These are phyloP conservation scores for Vollenhovia emeryi DNA, from an alignment of 1,140 invertebrate genomes.

Conservation along the genomic window DNA sequence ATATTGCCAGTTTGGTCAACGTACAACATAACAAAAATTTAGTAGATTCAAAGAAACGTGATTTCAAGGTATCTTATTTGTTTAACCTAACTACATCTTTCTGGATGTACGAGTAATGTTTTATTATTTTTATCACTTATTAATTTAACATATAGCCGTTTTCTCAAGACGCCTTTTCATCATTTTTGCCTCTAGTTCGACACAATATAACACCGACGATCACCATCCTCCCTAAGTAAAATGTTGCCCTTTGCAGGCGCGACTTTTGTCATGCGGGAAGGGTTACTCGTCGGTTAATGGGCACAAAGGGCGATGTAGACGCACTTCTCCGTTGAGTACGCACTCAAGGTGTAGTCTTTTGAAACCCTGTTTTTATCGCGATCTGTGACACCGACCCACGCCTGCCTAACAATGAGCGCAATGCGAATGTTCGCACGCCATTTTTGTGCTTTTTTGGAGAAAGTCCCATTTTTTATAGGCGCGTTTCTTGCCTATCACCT, in stretches of 20 bases:
- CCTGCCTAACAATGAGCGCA: neutral
- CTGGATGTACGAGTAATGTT: too few species aligned
- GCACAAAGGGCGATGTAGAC: constrained; percentile 33
- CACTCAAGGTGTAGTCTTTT: constrained; percentile 41
- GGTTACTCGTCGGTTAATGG: constrained; percentile 39
- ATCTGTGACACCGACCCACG: constrained; percentile 19
- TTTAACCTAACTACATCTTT: too few species aligned
- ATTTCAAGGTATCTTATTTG: too few species aligned
- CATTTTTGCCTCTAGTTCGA: neutral
- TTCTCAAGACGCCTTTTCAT: neutral
- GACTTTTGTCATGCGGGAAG: constrained; percentile 31
- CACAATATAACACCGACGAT: neutral
- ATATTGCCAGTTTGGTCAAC: too few species aligned
- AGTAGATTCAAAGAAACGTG: too few species aligned
- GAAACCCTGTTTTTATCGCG: constrained; percentile 56
- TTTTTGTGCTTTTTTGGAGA: neutral
- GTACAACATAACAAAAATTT: too few species aligned
- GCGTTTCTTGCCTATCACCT: neutral
- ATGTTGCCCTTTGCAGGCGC: constrained; percentile 36
- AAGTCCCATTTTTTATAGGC: neutral
- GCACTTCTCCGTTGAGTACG: constrained; percentile 29
- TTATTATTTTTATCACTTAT: neutral
- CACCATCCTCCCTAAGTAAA: constrained; percentile 23
- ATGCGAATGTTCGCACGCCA: neutral
- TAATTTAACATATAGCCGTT: neutral